These are phyloP conservation scores for Aphaenogaster rudis DNA, from an alignment of 1,140 invertebrate species.

Conservation along the genomic window DNA sequence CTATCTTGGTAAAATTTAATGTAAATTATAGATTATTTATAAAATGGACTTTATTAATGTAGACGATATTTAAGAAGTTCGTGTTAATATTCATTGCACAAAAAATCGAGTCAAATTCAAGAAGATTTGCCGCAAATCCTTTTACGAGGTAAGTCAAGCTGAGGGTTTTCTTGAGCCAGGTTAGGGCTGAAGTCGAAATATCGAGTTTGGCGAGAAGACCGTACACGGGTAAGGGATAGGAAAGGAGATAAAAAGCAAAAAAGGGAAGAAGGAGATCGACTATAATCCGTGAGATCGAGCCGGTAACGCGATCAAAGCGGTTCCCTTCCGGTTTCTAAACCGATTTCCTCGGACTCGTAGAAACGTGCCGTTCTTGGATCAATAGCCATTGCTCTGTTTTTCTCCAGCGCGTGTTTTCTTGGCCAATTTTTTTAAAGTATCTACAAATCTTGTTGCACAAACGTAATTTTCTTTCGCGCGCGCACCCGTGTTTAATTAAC, in stretches of 20 bases:
- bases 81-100: slow-evolving; percentile 5
- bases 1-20: not conserved
- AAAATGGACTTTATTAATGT: not conserved
- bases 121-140: slow-evolving; percentile 23
- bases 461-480: not conserved
- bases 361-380: slow-evolving; percentile 70
- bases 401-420: slow-evolving; percentile 13
- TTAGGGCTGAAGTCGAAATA: slow-evolving; percentile 73
- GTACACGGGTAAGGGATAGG: slow-evolving; percentile 42
- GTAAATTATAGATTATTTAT: not conserved
- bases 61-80: not conserved
- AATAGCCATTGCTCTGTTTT: slow-evolving; percentile 51
- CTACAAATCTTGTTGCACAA: not conserved
- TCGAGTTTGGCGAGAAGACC: slow-evolving; percentile 67
- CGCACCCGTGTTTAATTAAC: not conserved
- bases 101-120: slow-evolving; percentile 32
- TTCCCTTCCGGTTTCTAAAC: slow-evolving; percentile 76
- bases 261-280: slow-evolving; percentile 28
- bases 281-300: slow-evolving; percentile 77
- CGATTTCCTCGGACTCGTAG: slow-evolving; percentile 74
- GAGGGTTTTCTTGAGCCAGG: slow-evolving; percentile 59
- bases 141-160: slow-evolving; percentile 53
- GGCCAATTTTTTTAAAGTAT: not conserved
- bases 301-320: slow-evolving; percentile 79
- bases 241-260: slow-evolving; percentile 67